Evolutionary conservation across 2,113 vertebrate genomes (phyloP).

Genomic region (Cottus gobio): DNA sequence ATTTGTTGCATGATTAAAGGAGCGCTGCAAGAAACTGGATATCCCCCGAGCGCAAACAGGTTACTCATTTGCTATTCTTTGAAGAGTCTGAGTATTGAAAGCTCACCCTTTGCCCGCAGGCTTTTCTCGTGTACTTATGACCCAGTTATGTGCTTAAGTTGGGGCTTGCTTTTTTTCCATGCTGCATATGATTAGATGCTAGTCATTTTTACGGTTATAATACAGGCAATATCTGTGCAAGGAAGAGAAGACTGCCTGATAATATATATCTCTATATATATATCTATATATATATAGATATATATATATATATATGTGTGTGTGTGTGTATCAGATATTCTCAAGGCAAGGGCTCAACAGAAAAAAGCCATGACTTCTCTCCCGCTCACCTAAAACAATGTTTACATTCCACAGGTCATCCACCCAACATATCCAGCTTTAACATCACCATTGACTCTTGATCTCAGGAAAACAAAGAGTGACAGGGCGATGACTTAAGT

Average conservation of each 20-base stretch:
- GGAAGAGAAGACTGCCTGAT: constrained; percentile 38
- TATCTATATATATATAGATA: background rate
- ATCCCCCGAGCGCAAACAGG: constrained; percentile 31
- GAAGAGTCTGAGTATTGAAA: constrained; percentile 50
- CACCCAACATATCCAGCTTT: constrained; percentile 37
- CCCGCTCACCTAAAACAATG: constrained; percentile 41
- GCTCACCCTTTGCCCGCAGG: constrained; percentile 55
- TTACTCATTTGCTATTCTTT: constrained; percentile 61
- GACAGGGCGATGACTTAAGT: constrained; percentile 52
- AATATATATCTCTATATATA: constrained; percentile 11
- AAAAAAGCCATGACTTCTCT: constrained; percentile 5
- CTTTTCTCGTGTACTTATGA: constrained; percentile 63
- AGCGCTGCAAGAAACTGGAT: constrained; percentile 34
- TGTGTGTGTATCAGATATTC: background rate
- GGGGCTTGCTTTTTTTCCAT: constrained; percentile 46
- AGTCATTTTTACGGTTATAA: constrained; percentile 46
- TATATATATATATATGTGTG: background rate
- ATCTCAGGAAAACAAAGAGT: constrained; percentile 55
- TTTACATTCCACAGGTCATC: constrained; percentile 72
- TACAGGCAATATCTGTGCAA: constrained; percentile 20
- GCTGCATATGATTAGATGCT: constrained; percentile 54
- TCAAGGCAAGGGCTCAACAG: constrained; percentile 20
- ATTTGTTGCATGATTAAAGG: constrained; percentile 52
- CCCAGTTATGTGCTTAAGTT: constrained; percentile 47
- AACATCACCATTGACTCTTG: constrained; percentile 36